These are phyloP conservation scores for Microctonus brassicae DNA, from an alignment of 2,888 invertebrate genomes.

Conservation along the genomic window DNA sequence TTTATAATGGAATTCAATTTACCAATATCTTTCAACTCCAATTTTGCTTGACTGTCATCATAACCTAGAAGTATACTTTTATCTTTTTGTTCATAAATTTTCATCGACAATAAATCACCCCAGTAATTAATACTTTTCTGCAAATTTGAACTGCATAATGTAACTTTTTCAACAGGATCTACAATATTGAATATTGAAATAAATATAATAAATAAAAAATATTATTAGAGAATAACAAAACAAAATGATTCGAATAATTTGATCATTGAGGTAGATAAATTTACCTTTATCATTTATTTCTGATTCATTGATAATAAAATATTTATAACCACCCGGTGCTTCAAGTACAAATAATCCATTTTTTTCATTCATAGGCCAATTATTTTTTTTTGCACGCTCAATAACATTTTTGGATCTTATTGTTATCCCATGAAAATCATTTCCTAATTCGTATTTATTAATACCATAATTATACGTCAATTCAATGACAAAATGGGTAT, in stretches of 20 bases:
- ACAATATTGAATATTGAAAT: slow-evolving; percentile 52
- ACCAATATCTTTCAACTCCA: slow-evolving; percentile 84
- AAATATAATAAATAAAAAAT: slow-evolving; percentile 18
- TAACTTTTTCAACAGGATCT: slow-evolving; percentile 87
- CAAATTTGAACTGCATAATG: slow-evolving; percentile 83
- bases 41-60: slow-evolving; percentile 79
- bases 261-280: slow-evolving; percentile 10
- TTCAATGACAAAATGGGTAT: slow-evolving; percentile 94
- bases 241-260: neutral
- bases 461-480: slow-evolving; percentile 98
- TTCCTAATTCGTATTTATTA: slow-evolving; percentile 87
- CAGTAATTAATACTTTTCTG: slow-evolving; percentile 85
- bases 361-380: slow-evolving; percentile 81
- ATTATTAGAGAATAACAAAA: neutral
- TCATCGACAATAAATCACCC: slow-evolving; percentile 83
- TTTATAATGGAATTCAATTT: slow-evolving; percentile 40
- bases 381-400: slow-evolving; percentile 78
- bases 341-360: slow-evolving; percentile 76
- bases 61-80: slow-evolving; percentile 80
- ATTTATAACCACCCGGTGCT: slow-evolving; percentile 95
- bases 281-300: slow-evolving; percentile 77
- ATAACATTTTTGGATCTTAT: slow-evolving; percentile 84
- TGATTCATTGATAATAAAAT: slow-evolving; percentile 82
- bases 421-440: slow-evolving; percentile 91
- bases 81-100: slow-evolving; percentile 76